Base-by-base conservation (phyloP, 2,797 vertebrate genomes). In the Poeciliopsis paucimaculata region DNA sequence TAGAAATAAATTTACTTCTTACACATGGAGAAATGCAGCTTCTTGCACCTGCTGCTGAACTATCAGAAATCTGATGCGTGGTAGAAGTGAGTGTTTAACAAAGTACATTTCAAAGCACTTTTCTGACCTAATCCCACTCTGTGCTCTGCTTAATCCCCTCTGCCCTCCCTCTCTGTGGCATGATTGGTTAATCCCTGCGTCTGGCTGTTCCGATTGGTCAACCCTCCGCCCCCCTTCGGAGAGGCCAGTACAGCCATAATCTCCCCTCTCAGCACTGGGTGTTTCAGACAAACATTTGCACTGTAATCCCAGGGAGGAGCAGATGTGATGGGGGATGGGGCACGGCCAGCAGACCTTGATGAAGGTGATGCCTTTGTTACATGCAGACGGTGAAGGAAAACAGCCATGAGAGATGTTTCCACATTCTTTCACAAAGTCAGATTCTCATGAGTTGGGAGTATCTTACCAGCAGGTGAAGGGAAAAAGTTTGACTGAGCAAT, bases 131-230 rank as follows among this genome's bases (percentile, higher is more conserved):
- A 95, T 95, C 94, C 94, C 90, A 78, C 89, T 92, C 91, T 84
- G 88, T 31, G 72, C 87, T 77, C 36, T 0, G 0, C 76, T 83
- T 95, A 95, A 95, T 95, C 94, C 91, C 89, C 26, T 73, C 78
- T 43, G 77, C 89, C 92, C 90, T 93, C 89, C 93, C 91, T 81
- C 87, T 86, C 87, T 3, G 43, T 84, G 82, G 86, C 85, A 43
- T 74, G 87, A 95, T 95, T 95, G 94, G 94, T 94, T 95, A 95
- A 95, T 95, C 94, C 92, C 88, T 91, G 80, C 2, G 73, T 89
- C 81, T 80, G 85, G 36, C 57, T 0, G 15, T 3, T 53, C 86
- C 87, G 90, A 94, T 94, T 95, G 94, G 94, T 90, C 93, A 93
- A 89, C 92, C 93, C 2, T 2, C 49, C 0, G 0, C 51, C 8